A percentile compares a stretch with the other conserved stretches of the same genome.
Evolutionary conservation across 2,797 vertebrate genomes (phyloP).

Genomic region (Pangasius krempfi): DNA sequence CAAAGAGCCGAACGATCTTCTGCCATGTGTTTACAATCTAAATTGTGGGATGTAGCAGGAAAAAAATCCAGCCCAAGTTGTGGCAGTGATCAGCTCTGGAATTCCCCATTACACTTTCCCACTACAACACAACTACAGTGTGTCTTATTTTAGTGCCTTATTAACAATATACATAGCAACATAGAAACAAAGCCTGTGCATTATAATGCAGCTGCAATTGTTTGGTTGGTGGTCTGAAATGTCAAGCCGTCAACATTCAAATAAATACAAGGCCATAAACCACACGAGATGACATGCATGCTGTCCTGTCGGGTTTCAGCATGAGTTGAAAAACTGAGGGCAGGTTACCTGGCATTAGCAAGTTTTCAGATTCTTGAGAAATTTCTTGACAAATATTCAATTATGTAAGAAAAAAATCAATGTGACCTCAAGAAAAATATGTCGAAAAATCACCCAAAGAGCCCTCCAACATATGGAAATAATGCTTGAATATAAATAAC

Average conservation of each 20-base stretch:
- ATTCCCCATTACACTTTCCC: slow-evolving; percentile 51
- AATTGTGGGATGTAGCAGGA: slow-evolving; percentile 46
- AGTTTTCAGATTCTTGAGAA: not conserved
- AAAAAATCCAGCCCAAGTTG: slow-evolving; percentile 45
- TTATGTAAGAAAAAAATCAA: slow-evolving; percentile 1
- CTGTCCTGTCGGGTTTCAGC: not conserved
- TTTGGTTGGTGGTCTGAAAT: not conserved
- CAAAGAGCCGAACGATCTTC: slow-evolving; percentile 39
- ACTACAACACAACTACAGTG: slow-evolving; percentile 42
- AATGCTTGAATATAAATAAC: slow-evolving; percentile 24
- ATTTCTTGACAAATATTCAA: slow-evolving; percentile 4
- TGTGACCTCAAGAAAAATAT: slow-evolving; percentile 13
- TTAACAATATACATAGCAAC: slow-evolving; percentile 26
- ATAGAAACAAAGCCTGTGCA: not conserved
- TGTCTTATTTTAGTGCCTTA: slow-evolving; percentile 33
- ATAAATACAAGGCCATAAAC: not conserved
- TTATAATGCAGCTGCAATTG: not conserved
- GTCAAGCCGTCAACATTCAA: not conserved
- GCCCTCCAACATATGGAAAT: slow-evolving; percentile 26
- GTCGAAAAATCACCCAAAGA: slow-evolving; percentile 6
- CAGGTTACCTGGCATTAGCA: not conserved
- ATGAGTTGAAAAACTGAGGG: not conserved
- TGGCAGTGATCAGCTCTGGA: slow-evolving; percentile 51
- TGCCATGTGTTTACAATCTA: slow-evolving; percentile 57
- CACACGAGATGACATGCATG: not conserved